Percentiles rank a stretch among this genome's conserved stretches.
Conservation (phyloP, 2,888 invertebrate genomes). For the Polymixis flavicincta region DNA sequence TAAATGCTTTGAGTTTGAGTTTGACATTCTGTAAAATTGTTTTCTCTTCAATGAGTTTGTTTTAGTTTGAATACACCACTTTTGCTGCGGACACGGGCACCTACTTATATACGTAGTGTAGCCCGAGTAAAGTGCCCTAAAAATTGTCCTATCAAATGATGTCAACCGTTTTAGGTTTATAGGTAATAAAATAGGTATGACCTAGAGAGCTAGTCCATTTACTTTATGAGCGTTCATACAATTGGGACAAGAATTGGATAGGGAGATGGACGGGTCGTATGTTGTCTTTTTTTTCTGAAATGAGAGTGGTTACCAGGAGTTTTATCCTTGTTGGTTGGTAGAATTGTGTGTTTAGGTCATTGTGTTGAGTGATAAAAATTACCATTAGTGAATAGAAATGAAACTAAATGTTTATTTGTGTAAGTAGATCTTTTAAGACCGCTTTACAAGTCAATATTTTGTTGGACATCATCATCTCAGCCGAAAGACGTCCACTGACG, state of each 20-base stretch:
- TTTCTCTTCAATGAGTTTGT: no score
- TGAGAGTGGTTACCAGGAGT: constrained; percentile 4
- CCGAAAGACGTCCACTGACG: no score
- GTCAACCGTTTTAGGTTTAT: constrained; percentile 56
- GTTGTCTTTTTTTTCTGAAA: constrained; percentile 12
- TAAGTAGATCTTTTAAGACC: no score
- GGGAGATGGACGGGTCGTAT: constrained; percentile 6
- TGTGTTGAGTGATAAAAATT: background rate
- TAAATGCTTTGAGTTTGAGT: no score
- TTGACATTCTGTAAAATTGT: no score
- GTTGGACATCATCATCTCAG: no score
- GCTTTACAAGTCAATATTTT: no score
- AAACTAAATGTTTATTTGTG: no score
- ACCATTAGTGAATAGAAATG: background rate
- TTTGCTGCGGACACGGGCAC: no score
- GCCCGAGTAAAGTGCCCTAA: constrained; percentile 23
- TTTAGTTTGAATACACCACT: no score
- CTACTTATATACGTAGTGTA: background rate
- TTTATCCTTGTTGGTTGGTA: background rate
- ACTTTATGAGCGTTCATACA: constrained; percentile 45
- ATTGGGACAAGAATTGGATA: constrained; percentile 37
- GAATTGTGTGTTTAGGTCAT: constrained; percentile 7
- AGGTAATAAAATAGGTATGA: constrained; percentile 48
- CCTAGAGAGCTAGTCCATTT: constrained; percentile 46
- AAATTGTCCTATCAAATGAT: constrained; percentile 36